Evolutionary conservation across 2,797 vertebrate genomes (phyloP), one percentile per base, ranked within the genome.

Genomic region (Rhyacichthys aspro): DNA sequence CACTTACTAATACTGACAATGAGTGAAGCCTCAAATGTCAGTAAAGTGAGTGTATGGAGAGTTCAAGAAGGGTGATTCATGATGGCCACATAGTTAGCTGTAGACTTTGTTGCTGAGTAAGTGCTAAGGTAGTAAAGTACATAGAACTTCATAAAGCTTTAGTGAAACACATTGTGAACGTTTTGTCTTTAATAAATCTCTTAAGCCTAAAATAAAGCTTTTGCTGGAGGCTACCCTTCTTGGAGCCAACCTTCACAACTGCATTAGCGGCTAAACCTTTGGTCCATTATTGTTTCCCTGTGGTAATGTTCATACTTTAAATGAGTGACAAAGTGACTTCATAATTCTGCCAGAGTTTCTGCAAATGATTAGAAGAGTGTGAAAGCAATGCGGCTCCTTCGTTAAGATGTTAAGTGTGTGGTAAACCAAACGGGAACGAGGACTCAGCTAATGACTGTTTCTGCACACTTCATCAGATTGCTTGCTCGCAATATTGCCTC

Each of bases 391-490:
- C 39, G 5, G 39, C 58, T 60, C 48, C 78, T 81, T 81, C 63
- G 75, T 85, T 86, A 78, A 69, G 77, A 78, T 60, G 62, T 80
- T 79, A 69, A 79, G 70, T 67, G 81, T 74, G 76, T 57, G 76
- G 74, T 71, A 84, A 87, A 81, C 64, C 17, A 67, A 82, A 72
- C 60, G 12, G 72, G 76, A 73, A 80, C 64, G 49, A 75, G 76
- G 73, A 78, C 74, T 70, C 67, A 0, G 76, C 74, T 88, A 88
- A 90, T 86, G 85, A 82, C 78, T 78, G 66, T 85, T 82, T 86
- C 77, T 87, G 78, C 83, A 79, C 87, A 85, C 86, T 88, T 84
- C 86, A 89, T 89, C 88, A 88, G 85, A 84, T 88, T 69, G 68
- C 83, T 85, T 50, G 55, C 32, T 81, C 12, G 56, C 72, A 69